Base-by-base conservation (phyloP, 2,113 vertebrate species). In the Tetrao urogallus region DNA sequence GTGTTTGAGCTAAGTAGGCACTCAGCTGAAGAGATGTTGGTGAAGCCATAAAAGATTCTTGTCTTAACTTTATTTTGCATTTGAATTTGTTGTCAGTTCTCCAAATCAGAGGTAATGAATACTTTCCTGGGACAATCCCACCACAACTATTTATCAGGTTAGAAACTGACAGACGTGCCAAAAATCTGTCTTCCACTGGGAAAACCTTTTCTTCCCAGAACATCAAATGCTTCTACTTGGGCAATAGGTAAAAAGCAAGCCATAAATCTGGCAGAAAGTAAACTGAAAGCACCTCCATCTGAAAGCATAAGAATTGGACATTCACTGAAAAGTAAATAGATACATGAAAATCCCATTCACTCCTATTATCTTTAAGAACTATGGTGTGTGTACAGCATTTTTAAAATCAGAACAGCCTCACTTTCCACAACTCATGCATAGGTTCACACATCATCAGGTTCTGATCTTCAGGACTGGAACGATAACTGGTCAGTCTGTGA, bases 251-350 rank as follows among this genome's bases (percentile, higher is more conserved):
- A 57, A 56, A 57, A 54, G 5, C 14, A 52, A 80, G 27, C 27
- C 45, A 38, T 43, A 54, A 80, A 40, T 43, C 48, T 24, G 20
- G 43, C 24, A 76, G 20, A 56, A 36, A 60, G 30, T 6, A 40
- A 4, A 10, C 30, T 25, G 6, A 24, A 50, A 50, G 48, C 10
- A 17, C 5, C 1, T 5, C 24, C 21, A 7, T 30, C n/a, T 3
- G 0, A 34, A 38, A 63, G 15, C 8, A 11, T 11, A 17, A 17
- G 56, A 45, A 25, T 20, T 32, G 18, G 32, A 63, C 6, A 2
- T 0, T 1, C 40, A 17, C 6, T 13, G 12, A 22, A 16, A 74
- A 5, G 8, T 10, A 45, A 47, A 38, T 0, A 65, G 32, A 45
- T 18, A 13, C 3, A 15, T 8, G 15, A 56, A 84, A 61, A 65